These are phyloP conservation scores for Thaumatotibia leucotreta DNA, from an alignment of 1,140 invertebrate species.

Conservation along the genomic window DNA sequence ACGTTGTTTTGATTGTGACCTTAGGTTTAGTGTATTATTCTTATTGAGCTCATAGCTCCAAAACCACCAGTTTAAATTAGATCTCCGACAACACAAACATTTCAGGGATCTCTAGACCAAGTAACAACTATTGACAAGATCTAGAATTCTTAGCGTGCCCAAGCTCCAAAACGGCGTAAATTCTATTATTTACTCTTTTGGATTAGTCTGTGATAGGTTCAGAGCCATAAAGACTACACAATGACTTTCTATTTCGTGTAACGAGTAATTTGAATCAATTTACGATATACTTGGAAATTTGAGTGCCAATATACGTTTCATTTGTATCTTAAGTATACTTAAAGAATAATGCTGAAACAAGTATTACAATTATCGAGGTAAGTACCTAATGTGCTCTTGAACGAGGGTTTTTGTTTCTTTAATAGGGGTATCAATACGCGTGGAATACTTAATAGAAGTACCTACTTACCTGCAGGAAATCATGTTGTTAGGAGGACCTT, in stretches of 20 bases:
- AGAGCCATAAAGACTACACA: neutral
- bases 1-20: constrained; percentile 19
- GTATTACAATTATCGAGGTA: neutral
- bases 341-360: neutral
- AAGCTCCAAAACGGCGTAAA: too few relatives aligned
- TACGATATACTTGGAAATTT: neutral
- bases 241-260: constrained; percentile 7
- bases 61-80: neutral
- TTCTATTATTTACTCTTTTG: neutral
- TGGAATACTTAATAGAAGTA: too few relatives aligned
- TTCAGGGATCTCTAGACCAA: neutral
- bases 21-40: neutral
- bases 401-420: neutral
- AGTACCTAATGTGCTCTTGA: neutral
- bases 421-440: neutral
- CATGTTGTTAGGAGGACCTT: too few relatives aligned
- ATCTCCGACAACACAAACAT: neutral
- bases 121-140: neutral
- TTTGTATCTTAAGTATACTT: neutral
- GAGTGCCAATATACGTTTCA: constrained; percentile 1
- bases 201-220: neutral
- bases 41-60: neutral
- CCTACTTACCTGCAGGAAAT: too few relatives aligned
- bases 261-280: constrained; percentile 8
- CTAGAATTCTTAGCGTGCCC: too few relatives aligned